Conservation (phyloP, 2,888 invertebrate genomes). For the Drosophila mayaguana region DNA sequence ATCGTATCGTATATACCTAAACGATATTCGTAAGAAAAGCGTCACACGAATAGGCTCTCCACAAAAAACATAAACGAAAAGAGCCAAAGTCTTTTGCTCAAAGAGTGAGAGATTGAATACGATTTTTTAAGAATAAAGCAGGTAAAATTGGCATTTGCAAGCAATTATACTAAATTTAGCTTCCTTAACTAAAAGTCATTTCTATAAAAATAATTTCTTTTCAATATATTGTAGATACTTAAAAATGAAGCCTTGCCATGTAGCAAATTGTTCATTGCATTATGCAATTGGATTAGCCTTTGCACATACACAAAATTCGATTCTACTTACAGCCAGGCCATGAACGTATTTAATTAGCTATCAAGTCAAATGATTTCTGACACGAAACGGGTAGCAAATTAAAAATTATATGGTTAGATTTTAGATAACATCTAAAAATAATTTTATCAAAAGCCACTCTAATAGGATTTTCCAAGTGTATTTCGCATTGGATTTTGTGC, state of each 20-base stretch:
- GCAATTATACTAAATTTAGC: too few species aligned
- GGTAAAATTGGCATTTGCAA: too few species aligned
- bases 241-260: neutral
- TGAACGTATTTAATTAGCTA: neutral
- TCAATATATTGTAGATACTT: neutral
- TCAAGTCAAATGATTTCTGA: neutral
- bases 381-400: neutral
- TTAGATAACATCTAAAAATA: too few species aligned
- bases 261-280: neutral
- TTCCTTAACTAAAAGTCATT: too few species aligned
- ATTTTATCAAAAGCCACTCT: neutral
- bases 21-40: too few species aligned
- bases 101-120: too few species aligned
- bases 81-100: too few species aligned
- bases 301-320: neutral
- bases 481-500: slow-evolving; percentile 2
- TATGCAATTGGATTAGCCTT: neutral
- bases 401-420: neutral
- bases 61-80: neutral
- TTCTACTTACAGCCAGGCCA: neutral
- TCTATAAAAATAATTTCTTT: neutral
- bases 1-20: too few species aligned
- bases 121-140: too few species aligned
- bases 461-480: slow-evolving; percentile 1
- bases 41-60: too few species aligned